Percentiles rank a stretch among this genome's conserved stretches.
Evolutionary conservation across 2,888 invertebrate species (phyloP).

Genomic region (Melieria crassipennis): DNA sequence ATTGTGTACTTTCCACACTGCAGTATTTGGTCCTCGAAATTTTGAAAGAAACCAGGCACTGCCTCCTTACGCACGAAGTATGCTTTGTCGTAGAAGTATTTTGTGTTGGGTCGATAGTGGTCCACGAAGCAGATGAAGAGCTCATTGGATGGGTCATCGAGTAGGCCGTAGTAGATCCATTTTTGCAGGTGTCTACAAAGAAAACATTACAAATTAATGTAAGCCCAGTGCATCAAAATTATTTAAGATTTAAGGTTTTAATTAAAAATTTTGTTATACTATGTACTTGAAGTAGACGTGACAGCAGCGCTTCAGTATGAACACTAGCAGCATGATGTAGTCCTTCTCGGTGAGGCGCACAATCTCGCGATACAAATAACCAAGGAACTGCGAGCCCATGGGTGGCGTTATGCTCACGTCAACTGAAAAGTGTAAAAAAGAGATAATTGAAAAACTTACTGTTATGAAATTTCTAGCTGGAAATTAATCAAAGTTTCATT

Average conservation of each 20-base stretch:
- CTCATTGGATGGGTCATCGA: constrained; percentile 84
- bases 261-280: background rate
- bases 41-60: constrained; percentile 76
- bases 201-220: constrained; percentile 6
- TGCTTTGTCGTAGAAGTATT: constrained; percentile 63
- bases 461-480: background rate
- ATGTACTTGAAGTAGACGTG: constrained; percentile 60
- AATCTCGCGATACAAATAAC: constrained; percentile 60
- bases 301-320: constrained; percentile 60
- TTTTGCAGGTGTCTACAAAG: constrained; percentile 70
- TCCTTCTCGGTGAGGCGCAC: constrained; percentile 55
- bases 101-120: constrained; percentile 57
- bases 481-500: background rate
- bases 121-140: constrained; percentile 75
- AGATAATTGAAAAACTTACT: background rate
- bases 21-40: constrained; percentile 73
- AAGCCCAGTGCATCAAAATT: too few relatives aligned
- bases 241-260: too few relatives aligned
- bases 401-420: constrained; percentile 49
- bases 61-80: constrained; percentile 56
- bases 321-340: constrained; percentile 57
- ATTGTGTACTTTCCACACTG: constrained; percentile 80
- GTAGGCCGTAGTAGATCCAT: constrained; percentile 86
- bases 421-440: constrained; percentile 42
- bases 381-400: constrained; percentile 58